Evolutionary conservation across 2,888 invertebrate genomes (phyloP).

Genomic region (Formica aserva): DNA sequence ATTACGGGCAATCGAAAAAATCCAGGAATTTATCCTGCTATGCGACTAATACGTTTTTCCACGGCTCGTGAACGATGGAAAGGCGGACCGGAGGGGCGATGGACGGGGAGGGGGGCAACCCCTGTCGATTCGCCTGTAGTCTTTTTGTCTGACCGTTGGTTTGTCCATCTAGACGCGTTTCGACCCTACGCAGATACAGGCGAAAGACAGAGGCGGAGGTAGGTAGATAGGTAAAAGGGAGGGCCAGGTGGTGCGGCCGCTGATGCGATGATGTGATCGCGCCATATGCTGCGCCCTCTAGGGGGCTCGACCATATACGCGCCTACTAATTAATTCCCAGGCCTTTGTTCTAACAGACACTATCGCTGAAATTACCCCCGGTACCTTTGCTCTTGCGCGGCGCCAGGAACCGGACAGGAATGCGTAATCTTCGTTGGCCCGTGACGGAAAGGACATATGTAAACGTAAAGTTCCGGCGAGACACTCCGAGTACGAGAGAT

Average conservation of each 20-base stretch:
- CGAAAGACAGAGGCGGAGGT: slow-evolving; percentile 53
- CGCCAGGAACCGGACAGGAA: slow-evolving; percentile 51
- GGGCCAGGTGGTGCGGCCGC: slow-evolving; percentile 80
- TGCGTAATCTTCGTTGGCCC: slow-evolving; percentile 52
- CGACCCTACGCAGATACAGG: slow-evolving; percentile 68
- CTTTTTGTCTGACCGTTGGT: slow-evolving; percentile 71
- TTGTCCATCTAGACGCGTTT: slow-evolving; percentile 69
- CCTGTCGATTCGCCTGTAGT: slow-evolving; percentile 59
- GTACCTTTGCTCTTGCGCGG: slow-evolving; percentile 58
- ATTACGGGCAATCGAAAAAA: slow-evolving; percentile 49
- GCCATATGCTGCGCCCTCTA: slow-evolving; percentile 83
- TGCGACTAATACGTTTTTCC: slow-evolving; percentile 57
- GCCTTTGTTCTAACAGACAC: slow-evolving; percentile 83
- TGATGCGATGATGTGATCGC: slow-evolving; percentile 84
- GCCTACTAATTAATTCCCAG: slow-evolving; percentile 84
- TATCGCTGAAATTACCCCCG: slow-evolving; percentile 74
- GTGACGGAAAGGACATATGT: slow-evolving; percentile 45
- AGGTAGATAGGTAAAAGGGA: slow-evolving; percentile 56
- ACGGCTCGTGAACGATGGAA: slow-evolving; percentile 65
- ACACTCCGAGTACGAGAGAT: neutral
- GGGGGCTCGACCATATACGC: slow-evolving; percentile 77
- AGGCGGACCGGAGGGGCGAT: slow-evolving; percentile 42
- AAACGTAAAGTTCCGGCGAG: slow-evolving; percentile 9
- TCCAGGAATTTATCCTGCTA: slow-evolving; percentile 51
- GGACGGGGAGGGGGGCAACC: slow-evolving; percentile 49